Base-by-base conservation (phyloP, 2,113 vertebrate genomes). In the Hemibates koningsi region DNA sequence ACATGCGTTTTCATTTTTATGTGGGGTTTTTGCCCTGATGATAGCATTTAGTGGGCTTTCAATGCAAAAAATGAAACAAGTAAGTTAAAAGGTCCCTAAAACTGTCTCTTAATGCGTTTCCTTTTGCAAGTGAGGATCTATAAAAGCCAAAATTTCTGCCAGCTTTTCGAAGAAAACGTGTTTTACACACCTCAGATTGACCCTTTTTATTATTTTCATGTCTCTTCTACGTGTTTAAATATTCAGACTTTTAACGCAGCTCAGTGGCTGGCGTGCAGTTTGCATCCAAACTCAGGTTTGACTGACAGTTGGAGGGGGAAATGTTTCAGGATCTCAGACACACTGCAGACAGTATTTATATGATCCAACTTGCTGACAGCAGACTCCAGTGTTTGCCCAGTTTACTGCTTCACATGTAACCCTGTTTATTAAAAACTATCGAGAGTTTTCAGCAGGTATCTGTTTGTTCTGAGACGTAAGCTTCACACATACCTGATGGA, bases 391-490 rank as follows among this genome's bases (percentile, higher is more conserved):
- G 88, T 89, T 82, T 85, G 76, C 63, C 80, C 1, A 6, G 3
- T 80, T 61, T 36, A 85, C 81, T 81, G 59, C 48, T 24, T 24
- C 68, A 76, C 50, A 59, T 86, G 48, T 79, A 66, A 66, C 17
- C 71, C 56, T 89, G 61, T 80, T 84, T 59, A 59, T 38, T 61
- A 29, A 59, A 2, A 73, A 17, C 38, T 52, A 5, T 41, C 24
- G n/a, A 73, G 41, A 7, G 14, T 84, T 86, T 88, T 88, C 48
- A n/a, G 9, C 48, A 3, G 83, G 54, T 85, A 86, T 93, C 88
- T 88, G 82, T 73, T 88, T 68, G n/a, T 2, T 56, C 12, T 52
- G 36, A 45, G 12, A 43, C 29, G 59, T 38, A 9, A 24, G 71
- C 80, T 34, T 63, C 81, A 48, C 73, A 50, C 27, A 7, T 50